Conservation (phyloP, 2,888 invertebrate genomes). For the Calephelis perditalis region DNA sequence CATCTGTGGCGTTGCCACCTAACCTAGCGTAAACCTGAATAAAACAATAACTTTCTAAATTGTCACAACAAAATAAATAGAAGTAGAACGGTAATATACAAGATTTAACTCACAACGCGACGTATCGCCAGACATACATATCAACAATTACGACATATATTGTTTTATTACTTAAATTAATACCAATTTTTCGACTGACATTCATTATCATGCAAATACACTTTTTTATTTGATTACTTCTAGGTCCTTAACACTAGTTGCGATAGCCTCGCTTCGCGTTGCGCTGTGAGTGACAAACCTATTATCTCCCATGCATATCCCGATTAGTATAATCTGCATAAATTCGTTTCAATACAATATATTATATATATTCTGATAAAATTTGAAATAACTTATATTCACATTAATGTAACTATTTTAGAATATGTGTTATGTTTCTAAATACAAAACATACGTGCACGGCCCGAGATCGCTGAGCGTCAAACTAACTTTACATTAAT, state of each 20-base stretch:
- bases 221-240: slow-evolving; percentile 12
- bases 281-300: slow-evolving; percentile 6
- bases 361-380: slow-evolving; percentile 68
- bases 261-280: background rate
- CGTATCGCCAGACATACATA: slow-evolving; percentile 16
- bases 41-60: slow-evolving; percentile 67
- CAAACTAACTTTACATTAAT: slow-evolving; percentile 24
- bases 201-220: slow-evolving; percentile 12
- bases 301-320: slow-evolving; percentile 39
- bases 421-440: slow-evolving; percentile 71
- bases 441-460: slow-evolving; percentile 59
- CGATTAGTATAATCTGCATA: slow-evolving; percentile 45
- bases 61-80: slow-evolving; percentile 66
- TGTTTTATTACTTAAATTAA: slow-evolving; percentile 22
- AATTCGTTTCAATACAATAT: slow-evolving; percentile 71
- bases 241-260: slow-evolving; percentile 11
- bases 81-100: slow-evolving; percentile 61
- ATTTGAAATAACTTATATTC: slow-evolving; percentile 74
- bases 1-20: slow-evolving; percentile 68
- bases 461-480: slow-evolving; percentile 62
- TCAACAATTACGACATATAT: slow-evolving; percentile 22
- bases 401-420: slow-evolving; percentile 63
- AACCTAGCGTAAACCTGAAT: slow-evolving; percentile 72
- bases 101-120: slow-evolving; percentile 25
- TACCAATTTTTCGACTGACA: slow-evolving; percentile 16